These are phyloP conservation scores for Holacanthella duospinosa DNA, from an alignment of 2,888 invertebrate species.

Conservation along the genomic window DNA sequence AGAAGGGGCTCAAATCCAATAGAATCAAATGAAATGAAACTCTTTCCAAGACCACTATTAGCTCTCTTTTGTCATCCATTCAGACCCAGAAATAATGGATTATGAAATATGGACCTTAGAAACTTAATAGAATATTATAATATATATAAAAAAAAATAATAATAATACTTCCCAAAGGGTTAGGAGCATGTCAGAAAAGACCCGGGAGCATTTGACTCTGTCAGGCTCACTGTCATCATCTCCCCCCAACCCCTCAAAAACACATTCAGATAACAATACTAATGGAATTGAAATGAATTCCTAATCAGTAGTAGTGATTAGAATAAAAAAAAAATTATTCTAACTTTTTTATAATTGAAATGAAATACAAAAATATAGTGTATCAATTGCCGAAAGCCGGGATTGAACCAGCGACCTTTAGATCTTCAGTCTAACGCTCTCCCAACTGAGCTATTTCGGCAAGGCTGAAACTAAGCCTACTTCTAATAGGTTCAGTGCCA, in stretches of 20 bases:
- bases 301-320: no score
- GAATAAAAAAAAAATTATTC: no score
- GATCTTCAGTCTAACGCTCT: background rate
- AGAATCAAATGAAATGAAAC: background rate
- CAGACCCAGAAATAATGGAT: background rate
- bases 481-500: no score
- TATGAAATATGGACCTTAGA: conserved; percentile 1
- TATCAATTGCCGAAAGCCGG: background rate
- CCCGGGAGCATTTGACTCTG: no score
- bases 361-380: background rate
- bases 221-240: no score
- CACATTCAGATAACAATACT: no score
- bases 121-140: background rate
- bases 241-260: no score
- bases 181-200: no score
- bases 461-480: background rate
- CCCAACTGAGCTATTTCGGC: background rate
- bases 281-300: no score
- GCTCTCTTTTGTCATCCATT: background rate
- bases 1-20: background rate
- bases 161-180: no score
- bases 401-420: background rate
- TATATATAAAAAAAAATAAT: background rate
- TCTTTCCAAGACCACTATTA: background rate
- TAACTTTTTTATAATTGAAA: no score